Evolutionary conservation across 2,888 invertebrate genomes (phyloP), one percentile per base, ranked within the genome.

Genomic region (Pandemis cinnamomeana): DNA sequence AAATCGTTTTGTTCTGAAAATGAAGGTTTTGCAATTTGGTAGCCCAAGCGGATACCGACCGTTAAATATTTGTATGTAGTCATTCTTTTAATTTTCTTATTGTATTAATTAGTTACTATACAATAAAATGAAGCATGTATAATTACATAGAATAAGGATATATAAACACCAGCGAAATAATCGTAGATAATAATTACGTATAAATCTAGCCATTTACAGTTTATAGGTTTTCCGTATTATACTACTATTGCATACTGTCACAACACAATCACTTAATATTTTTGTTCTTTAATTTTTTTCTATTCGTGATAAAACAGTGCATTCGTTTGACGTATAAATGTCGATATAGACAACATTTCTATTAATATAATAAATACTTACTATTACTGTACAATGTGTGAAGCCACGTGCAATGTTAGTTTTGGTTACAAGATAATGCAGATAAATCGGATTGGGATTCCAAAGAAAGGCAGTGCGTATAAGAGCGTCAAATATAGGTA

Each of bases 361-460:
- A 71, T 55, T 44, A 62, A 55, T 71, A 67, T 44, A 61, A 15
- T 72, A 72, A 44, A 7, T 55, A 55, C 11, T 27, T 55, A 62
- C 61, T 71, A 61, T 46, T 61, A 53, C 74, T 74, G 74, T 74
- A 74, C 74, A 74, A 42, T 73, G 41, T 71, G 61, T 67, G 71
- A 70, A 77, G 63, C 77, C 76, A 77, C 72, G 69, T 72, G 73
- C 76, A 80, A 78, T 60, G 46, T 75, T 71, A 75, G 77, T 51
- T 75, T 71, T 75, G 64, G 55, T 67, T 66, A 66, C 6, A 41
- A 66, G 20, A 11, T 51, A 3, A 51, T 20, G 8, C 44, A 71
- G 8, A 55, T 41, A 58, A 27, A 27, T 46, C 11, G 11, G 10
- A 11, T 11, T 46, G 46, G 46, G 11, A 11, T 46, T 11, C 5